Evolutionary conservation across 2,888 invertebrate species (phyloP).

Genomic region (Isoperla grammatica): DNA sequence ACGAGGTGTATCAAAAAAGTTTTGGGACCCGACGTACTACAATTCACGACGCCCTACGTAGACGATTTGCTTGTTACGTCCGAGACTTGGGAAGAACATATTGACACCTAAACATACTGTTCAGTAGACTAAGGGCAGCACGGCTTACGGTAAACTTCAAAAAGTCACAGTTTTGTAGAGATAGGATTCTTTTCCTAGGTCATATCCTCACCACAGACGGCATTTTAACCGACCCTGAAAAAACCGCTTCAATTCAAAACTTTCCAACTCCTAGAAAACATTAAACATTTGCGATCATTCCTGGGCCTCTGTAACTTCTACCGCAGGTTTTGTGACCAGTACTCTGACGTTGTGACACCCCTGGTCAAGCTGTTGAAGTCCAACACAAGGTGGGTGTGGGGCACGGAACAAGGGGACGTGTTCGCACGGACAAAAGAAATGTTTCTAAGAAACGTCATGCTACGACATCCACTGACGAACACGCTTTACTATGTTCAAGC

Average conservation of each 20-base stretch:
- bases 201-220: neutral
- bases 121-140: neutral
- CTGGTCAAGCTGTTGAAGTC: too few species aligned
- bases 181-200: neutral
- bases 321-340: too few species aligned
- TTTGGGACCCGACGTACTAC: neutral
- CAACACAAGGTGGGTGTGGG: too few species aligned
- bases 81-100: neutral
- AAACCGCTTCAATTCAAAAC: neutral
- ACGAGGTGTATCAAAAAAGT: neutral
- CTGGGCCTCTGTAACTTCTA: too few species aligned
- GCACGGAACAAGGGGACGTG: neutral
- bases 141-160: slow-evolving; percentile 1
- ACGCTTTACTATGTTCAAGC: slow-evolving; percentile 14
- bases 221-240: neutral
- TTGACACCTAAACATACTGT: neutral
- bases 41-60: neutral
- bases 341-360: too few species aligned
- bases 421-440: neutral
- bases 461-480: slow-evolving; percentile 16
- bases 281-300: too few species aligned
- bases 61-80: neutral
- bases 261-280: too few species aligned
- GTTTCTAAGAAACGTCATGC: slow-evolving; percentile 19
- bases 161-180: neutral